Evolutionary conservation across 2,888 invertebrate species (phyloP), one percentile per base, ranked within the genome.

Genomic region (Nasonovia ribisnigri): DNA sequence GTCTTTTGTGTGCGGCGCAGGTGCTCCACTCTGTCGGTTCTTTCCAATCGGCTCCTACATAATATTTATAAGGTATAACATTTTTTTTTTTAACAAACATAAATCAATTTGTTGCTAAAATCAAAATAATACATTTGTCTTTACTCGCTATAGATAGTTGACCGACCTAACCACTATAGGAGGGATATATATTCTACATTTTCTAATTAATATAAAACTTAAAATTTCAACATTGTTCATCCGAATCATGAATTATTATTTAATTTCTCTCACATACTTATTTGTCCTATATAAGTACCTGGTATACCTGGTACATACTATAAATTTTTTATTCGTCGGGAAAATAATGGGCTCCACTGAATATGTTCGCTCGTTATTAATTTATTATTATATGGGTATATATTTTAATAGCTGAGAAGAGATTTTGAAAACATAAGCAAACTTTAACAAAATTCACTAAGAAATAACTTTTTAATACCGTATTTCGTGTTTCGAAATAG

Each of bases 1-100:
- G 67, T 93, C 90, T 93, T 93, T 92, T 92, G 88, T 93, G 54
- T 92, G 91, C 86, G 42, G 26, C 42, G 93, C 93, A 93, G 93
- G 93, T 93, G 93, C 93, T 93, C 88, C 67, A 86, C 86, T 90
- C 90, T 87, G 89, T 42, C 77, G 89, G 93, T 89, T 89, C 26
- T 93, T 93, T 89, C 89, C 93, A 93, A 93, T 93, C 36, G 84
- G 90, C 46, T 36, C 54, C 84, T 84, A 48, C n/a, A 90, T 60
- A 29, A 77, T 36, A 77, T n/a, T 54, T 36, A 67, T 67, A 36
- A 77, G 77, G 20, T 77, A 77, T 84, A 84, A 84, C 29, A 36
- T 77, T 60, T 77, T 77, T 77, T 67, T 77, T 77, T 36, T 20
- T 16, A 57, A 84, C 54, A 60, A 92, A 92, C 46, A 60, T n/a